Percentiles rank a stretch among this genome's conserved stretches.
Conservation (phyloP, 2,113 vertebrate species). For the Pungitius pungitius region DNA sequence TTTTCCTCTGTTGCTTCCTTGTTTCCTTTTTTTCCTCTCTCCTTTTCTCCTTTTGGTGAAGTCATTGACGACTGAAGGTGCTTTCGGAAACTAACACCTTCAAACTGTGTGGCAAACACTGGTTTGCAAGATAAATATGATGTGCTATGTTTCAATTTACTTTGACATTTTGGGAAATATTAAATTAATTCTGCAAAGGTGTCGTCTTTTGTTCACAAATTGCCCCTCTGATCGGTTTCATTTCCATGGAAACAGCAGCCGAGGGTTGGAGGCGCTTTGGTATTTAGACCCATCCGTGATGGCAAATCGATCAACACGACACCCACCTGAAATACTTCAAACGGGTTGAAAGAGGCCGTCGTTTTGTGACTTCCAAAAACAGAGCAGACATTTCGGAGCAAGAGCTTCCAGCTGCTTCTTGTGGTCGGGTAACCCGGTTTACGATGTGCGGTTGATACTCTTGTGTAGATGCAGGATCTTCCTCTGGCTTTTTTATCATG, state of each 20-base stretch:
- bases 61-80: neutral
- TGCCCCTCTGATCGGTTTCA: neutral
- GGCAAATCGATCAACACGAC: neutral
- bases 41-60: neutral
- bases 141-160: neutral
- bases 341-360: neutral
- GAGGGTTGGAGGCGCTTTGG: neutral
- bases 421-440: neutral
- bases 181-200: neutral
- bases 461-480: neutral
- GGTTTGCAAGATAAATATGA: neutral
- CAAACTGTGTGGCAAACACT: neutral
- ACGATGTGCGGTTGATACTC: neutral
- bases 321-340: neutral
- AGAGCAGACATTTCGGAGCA: neutral
- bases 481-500: neutral
- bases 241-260: neutral
- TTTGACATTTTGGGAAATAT: neutral
- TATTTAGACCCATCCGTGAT: neutral
- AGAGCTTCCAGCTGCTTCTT: neutral
- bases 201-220: neutral
- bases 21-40: neutral
- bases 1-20: neutral
- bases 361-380: neutral
- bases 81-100: neutral